Conservation (phyloP, 1,140 invertebrate species). For the Parapsyche elsis region DNA sequence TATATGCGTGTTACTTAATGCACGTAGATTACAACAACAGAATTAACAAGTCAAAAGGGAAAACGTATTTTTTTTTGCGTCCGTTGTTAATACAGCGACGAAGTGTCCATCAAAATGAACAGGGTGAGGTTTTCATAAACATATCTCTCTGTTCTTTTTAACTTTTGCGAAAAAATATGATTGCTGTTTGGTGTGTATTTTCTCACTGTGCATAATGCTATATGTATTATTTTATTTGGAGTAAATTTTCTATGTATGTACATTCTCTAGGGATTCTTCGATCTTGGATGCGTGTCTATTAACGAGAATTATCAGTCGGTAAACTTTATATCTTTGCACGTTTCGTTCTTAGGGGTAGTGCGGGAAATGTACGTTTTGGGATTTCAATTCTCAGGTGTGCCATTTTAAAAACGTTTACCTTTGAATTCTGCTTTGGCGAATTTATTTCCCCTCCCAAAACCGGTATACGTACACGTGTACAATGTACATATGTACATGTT, state of each 20-base stretch:
- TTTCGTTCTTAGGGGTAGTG: neutral
- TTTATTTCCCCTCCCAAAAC: neutral
- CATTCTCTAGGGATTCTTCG: neutral
- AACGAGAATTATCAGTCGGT: conserved; percentile 26
- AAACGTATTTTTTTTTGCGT: no score
- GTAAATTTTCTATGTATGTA: neutral
- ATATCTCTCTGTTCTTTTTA: neutral
- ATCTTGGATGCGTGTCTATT: conserved; percentile 2
- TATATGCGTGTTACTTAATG: no score
- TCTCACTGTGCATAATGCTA: neutral
- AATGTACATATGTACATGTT: no score
- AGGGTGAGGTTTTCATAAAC: neutral
- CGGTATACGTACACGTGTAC: no score
- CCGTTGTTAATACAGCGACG: neutral
- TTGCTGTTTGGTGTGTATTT: neutral
- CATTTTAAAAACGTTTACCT: conserved; percentile 8
- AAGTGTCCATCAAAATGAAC: neutral
- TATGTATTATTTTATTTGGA: neutral
- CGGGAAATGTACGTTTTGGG: neutral
- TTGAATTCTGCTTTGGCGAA: neutral
- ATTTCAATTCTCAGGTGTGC: conserved; percentile 22
- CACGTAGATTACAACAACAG: no score
- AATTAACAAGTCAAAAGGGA: no score
- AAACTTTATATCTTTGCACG: conserved; percentile 12
- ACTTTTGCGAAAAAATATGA: neutral